Conservation (phyloP, 2,797 vertebrate genomes). For the Alcedo quadribrachys region DNA sequence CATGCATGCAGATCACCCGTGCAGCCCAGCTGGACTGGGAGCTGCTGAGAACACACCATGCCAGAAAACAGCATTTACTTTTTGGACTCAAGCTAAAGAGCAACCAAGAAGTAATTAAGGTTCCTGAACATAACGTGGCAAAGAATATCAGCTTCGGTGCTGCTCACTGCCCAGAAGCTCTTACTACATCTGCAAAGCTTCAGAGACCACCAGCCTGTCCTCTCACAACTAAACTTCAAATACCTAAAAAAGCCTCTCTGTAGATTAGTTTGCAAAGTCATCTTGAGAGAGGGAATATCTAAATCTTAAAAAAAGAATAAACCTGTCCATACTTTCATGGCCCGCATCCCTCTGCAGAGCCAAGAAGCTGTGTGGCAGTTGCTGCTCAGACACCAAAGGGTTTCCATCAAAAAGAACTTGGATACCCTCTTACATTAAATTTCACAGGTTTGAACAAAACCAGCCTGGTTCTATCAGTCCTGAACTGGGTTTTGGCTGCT, state of each 20-base stretch:
- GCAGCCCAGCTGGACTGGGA: constrained; percentile 57
- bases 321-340: background rate
- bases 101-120: constrained; percentile 30
- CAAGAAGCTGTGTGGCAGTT: background rate
- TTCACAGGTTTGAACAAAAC: background rate
- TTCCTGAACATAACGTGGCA: background rate
- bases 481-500: constrained; percentile 9
- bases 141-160: background rate
- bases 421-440: background rate
- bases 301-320: background rate
- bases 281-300: background rate
- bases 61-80: constrained; percentile 41
- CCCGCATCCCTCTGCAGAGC: background rate
- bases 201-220: background rate
- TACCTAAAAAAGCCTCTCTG: background rate
- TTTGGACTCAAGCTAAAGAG: constrained; percentile 13
- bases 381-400: background rate
- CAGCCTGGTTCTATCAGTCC: background rate
- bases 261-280: background rate
- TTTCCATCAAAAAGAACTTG: background rate
- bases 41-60: constrained; percentile 1
- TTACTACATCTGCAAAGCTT: background rate
- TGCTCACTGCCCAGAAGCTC: background rate
- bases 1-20: constrained; percentile 14
- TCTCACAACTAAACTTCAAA: background rate